Percentiles rank a stretch among this genome's conserved stretches.
These are phyloP conservation scores for Teleopsis dalmanni DNA, from an alignment of 1,140 invertebrate species.

Conservation along the genomic window DNA sequence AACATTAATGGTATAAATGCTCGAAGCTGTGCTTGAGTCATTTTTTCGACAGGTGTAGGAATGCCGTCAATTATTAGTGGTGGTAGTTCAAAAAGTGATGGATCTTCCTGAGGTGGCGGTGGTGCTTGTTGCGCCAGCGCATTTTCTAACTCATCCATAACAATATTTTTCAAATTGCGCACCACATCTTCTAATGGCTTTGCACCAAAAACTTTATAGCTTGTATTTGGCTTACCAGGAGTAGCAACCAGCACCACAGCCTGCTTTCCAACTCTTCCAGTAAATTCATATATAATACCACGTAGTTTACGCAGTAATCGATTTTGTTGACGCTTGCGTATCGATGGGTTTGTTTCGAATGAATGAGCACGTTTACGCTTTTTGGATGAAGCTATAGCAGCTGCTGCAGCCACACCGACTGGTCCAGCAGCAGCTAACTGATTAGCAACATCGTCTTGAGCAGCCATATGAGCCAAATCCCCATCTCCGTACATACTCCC, in stretches of 20 bases:
- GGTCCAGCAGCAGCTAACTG: slow-evolving; percentile 93
- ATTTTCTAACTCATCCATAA: slow-evolving; percentile 91
- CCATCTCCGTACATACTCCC: slow-evolving; percentile 67
- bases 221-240: slow-evolving; percentile 91
- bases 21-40: slow-evolving; percentile 94
- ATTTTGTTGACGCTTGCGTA: slow-evolving; percentile 92
- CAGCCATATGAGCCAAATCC: slow-evolving; percentile 69
- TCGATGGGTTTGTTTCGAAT: slow-evolving; percentile 97
- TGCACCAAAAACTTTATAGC: slow-evolving; percentile 94
- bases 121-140: slow-evolving; percentile 90
- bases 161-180: slow-evolving; percentile 77
- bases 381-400: slow-evolving; percentile 92
- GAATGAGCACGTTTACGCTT: slow-evolving; percentile 92
- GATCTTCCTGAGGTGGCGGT: slow-evolving; percentile 83
- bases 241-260: slow-evolving; percentile 92
- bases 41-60: slow-evolving; percentile 96
- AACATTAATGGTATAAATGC: slow-evolving; percentile 97
- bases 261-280: slow-evolving; percentile 94
- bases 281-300: slow-evolving; percentile 96
- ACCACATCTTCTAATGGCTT: slow-evolving; percentile 95
- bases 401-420: slow-evolving; percentile 91
- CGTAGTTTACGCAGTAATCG: slow-evolving; percentile 79
- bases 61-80: slow-evolving; percentile 95
- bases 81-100: slow-evolving; percentile 88
- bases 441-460: slow-evolving; percentile 90